Evolutionary conservation across 2,888 invertebrate genomes (phyloP).

Genomic region (Ochropacha duplaris): DNA sequence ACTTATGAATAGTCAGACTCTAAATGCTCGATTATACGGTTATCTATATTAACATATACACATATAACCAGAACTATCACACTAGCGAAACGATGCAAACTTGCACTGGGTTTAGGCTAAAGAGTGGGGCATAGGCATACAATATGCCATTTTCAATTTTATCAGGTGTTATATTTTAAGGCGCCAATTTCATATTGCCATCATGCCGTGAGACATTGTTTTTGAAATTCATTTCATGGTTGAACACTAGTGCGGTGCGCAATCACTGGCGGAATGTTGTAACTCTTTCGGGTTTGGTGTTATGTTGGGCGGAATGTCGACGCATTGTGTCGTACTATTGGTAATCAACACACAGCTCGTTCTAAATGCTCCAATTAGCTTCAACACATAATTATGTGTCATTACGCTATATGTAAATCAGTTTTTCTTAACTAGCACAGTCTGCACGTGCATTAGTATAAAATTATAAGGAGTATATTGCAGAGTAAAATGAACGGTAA

Average conservation of each 20-base stretch:
- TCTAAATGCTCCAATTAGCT: slow-evolving; percentile 23
- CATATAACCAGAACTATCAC: too few relatives aligned
- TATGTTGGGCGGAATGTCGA: slow-evolving; percentile 7
- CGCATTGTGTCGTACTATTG: slow-evolving; percentile 15
- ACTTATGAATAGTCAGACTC: too few relatives aligned
- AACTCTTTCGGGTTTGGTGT: slow-evolving; percentile 16
- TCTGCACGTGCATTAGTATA: not conserved
- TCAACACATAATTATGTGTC: slow-evolving; percentile 17
- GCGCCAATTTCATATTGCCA: not conserved
- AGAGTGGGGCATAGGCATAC: not conserved
- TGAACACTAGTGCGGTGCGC: slow-evolving; percentile 33
- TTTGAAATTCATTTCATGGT: slow-evolving; percentile 40
- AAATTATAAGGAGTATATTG: too few relatives aligned
- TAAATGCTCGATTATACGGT: too few relatives aligned
- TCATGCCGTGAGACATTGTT: slow-evolving; percentile 17
- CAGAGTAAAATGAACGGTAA: too few relatives aligned
- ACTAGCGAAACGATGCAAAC: too few relatives aligned
- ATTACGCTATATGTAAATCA: slow-evolving; percentile 11
- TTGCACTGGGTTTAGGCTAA: too few relatives aligned
- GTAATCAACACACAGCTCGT: slow-evolving; percentile 19
- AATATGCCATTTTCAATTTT: not conserved
- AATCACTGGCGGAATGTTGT: slow-evolving; percentile 32
- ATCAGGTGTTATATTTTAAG: not conserved
- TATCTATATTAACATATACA: too few relatives aligned
- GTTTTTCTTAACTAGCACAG: not conserved